A percentile compares a stretch with the other conserved stretches of the same genome.
Conservation (phyloP, 2,888 invertebrate genomes). For the Apamea monoglypha region DNA sequence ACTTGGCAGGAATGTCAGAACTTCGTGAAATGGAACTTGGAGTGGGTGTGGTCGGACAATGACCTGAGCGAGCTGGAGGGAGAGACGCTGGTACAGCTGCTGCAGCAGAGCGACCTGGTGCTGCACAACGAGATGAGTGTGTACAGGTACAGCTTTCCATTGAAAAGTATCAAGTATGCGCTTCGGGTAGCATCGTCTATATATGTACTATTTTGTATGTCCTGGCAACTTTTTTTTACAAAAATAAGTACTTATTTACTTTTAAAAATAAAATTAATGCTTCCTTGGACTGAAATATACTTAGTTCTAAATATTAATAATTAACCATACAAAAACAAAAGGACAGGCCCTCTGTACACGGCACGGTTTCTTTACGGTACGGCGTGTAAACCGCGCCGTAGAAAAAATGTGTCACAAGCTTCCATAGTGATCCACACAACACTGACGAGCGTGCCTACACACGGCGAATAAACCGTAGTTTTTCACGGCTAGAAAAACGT, state of each 20-base stretch:
- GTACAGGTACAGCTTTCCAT: slow-evolving; percentile 89
- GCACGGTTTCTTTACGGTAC: no score
- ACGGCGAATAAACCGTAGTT: no score
- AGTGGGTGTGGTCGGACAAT: slow-evolving; percentile 93
- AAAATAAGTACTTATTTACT: background rate
- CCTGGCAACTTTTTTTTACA: background rate
- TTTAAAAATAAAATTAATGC: background rate
- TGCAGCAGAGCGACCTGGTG: slow-evolving; percentile 96
- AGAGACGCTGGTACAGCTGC: slow-evolving; percentile 93
- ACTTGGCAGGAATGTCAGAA: slow-evolving; percentile 92
- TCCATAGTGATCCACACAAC: no score
- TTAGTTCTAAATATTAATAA: background rate
- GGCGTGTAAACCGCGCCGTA: no score
- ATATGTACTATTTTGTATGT: background rate
- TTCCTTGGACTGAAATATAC: background rate
- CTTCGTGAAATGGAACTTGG: slow-evolving; percentile 97
- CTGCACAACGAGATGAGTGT: slow-evolving; percentile 96
- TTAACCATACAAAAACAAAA: background rate
- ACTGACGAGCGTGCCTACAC: no score
- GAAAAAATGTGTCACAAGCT: no score
- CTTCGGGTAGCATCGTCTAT: background rate
- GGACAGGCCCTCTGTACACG: background rate
- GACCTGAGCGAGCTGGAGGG: slow-evolving; percentile 96
- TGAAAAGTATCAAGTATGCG: background rate
- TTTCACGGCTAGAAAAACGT: no score